Base-by-base conservation (phyloP, 1,140 invertebrate species). In the Drosophila melanica region DNA sequence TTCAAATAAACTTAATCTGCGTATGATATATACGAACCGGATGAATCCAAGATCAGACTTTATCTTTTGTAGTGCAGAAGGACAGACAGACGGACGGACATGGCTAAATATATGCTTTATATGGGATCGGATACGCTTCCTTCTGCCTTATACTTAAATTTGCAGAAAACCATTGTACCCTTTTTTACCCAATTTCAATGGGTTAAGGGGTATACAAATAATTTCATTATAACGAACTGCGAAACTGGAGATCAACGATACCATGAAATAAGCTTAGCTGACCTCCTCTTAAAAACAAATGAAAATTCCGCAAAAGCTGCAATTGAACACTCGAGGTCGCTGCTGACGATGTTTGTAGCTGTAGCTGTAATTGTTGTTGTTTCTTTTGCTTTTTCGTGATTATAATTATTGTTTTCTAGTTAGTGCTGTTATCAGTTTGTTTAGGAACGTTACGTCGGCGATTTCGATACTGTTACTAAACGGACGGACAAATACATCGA, bases 371-470 rank as follows among this genome's bases (percentile, higher is more conserved):
- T 47, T 30, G 42, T 51, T 33, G 8, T 51, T 53, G 12, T 37
- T 65, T n/a, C 8, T 42, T 4, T 58, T 59, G 55, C 14, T 8
- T 44, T 47, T 60, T 57, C 45, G 33, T 23, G 16, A 33, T 51
- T 30, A 44, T 27, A n/a, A 12, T 6, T 57, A n/a, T 58, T 16
- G 9, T n/a, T 35, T 16, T 33, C 30, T 48, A 16, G 23, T 27
- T 53, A 98, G 98, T 93, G 99, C 98, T 60, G 98, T 94, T 35
- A 98, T 66, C 69, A 66, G 20, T 59, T 66, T 10, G 18, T 20
- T 42, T 58, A 57, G 57, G 42, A 45, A 37, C 51, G 53, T 54
- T 53, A 39, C 44, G 35, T 50, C 62, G 44, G 33, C 16, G 39
- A 64, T 30, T 39, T 44, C 30, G 42, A 37, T 27, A 27, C 48